Percentiles rank a stretch among this genome's conserved stretches.
Evolutionary conservation across 2,888 invertebrate genomes (phyloP).

Genomic region (Coenonympha arcania): DNA sequence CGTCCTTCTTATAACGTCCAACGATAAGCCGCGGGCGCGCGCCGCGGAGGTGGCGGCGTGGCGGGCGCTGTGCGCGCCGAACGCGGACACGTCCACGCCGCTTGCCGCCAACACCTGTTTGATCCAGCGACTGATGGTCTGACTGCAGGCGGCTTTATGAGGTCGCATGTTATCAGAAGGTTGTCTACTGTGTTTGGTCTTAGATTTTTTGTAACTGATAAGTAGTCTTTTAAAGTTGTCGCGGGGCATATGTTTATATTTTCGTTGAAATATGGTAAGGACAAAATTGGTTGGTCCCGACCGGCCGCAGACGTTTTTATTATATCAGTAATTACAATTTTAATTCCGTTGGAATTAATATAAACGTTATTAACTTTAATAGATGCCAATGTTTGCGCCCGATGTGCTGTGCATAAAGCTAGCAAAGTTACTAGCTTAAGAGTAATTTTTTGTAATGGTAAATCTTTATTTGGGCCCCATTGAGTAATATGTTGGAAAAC

Average conservation of each 20-base stretch:
- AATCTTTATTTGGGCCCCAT: too few species aligned
- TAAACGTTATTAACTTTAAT: slow-evolving; percentile 27
- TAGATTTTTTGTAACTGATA: not conserved
- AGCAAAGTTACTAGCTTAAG: slow-evolving; percentile 31
- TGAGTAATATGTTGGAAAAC: too few species aligned
- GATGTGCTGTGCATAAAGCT: slow-evolving; percentile 29
- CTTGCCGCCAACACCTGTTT: not conserved
- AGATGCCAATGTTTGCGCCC: slow-evolving; percentile 26
- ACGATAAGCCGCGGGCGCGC: too few species aligned
- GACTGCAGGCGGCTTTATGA: not conserved
- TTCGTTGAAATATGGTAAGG: slow-evolving; percentile 3
- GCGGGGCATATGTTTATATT: slow-evolving; percentile 7
- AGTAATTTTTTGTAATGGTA: slow-evolving; percentile 26
- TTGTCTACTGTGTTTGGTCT: not conserved
- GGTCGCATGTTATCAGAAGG: slow-evolving; percentile 1
- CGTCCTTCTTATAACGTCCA: not conserved
- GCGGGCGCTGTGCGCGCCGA: not conserved
- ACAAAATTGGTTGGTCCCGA: slow-evolving; percentile 1
- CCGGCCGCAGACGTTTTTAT: slow-evolving; percentile 8
- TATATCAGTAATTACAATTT: slow-evolving; percentile 2
- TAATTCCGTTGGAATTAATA: not conserved
- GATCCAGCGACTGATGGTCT: slow-evolving; percentile 4
- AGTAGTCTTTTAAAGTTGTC: not conserved
- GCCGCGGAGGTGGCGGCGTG: too few species aligned
- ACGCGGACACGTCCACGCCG: not conserved